phyloP scores from a whole-genome alignment of 2,113 vertebrate genomes.

The Ciconia stormi region DNA sequence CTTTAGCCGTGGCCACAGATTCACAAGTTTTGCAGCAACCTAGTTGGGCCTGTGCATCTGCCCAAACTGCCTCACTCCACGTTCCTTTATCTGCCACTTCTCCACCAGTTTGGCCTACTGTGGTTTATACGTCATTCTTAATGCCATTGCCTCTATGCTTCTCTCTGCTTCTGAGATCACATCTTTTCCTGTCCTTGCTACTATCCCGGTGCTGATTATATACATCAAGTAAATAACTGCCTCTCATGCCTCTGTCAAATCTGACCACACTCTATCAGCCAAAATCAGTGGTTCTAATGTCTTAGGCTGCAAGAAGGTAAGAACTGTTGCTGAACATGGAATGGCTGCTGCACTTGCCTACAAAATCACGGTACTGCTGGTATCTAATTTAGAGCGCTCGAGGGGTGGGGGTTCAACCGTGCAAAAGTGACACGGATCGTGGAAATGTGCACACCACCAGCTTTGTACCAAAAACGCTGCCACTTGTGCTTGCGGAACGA shows the following conservation, averaged over 20 bases:
- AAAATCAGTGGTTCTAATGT: not conserved
- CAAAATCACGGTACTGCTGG: not conserved
- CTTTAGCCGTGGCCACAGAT: not conserved
- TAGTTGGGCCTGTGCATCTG: not conserved
- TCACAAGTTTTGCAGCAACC: not conserved
- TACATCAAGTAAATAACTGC: not conserved
- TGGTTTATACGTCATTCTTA: not conserved
- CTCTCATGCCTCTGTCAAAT: not conserved
- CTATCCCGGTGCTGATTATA: not conserved
- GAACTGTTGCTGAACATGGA: not conserved
- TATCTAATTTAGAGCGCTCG: fast-evolving
- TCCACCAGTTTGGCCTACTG: not conserved
- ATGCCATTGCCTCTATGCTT: not conserved
- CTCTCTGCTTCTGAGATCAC: not conserved
- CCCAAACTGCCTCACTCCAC: not conserved
- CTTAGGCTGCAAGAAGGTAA: not conserved
- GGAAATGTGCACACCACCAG: not conserved
- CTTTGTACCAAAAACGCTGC: not conserved
- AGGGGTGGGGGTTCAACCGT: not conserved
- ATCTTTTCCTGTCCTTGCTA: not conserved
- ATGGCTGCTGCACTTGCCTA: not conserved
- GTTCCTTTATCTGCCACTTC: not conserved
- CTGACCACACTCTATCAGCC: fast-evolving
- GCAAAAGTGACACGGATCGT: not conserved
- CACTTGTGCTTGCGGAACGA: not conserved